Base-by-base conservation (phyloP, 2,797 vertebrate genomes). In the Lutjanus argentimaculatus region DNA sequence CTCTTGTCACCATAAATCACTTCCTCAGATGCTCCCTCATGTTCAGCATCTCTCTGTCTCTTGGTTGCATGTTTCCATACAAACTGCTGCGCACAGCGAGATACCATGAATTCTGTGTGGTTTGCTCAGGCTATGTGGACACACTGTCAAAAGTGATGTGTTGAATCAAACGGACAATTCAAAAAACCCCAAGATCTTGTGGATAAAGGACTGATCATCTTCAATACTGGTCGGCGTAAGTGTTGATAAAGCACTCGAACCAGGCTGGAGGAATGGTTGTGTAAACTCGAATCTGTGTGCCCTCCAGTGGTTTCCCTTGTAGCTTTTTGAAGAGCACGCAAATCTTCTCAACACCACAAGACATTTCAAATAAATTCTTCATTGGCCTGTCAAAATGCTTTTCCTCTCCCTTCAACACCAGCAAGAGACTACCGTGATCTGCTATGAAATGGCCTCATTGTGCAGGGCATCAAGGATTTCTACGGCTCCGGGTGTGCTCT, bases 281-380 rank as follows among this genome's bases (percentile, higher is more conserved):
- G 79, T 71, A 22, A 90, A 89, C 79, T 85, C 53, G 14, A 77
- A 82, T 85, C 67, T 77, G 46, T 52, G 42, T 67, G 69, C 84
- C 75, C 77, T 83, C 77, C 53, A 2, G 71, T 84, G 69, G 88
- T 84, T 79, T 76, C 64, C 70, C 77, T 82, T 75, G 21, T 58
- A 85, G 83, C 74, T 86, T 92, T 92, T 87, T 88, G 82, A 92
- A 87, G 88, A 90, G 84, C 91, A 91, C 83, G 82, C 92, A 91
- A 93, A 94, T 93, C 91, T 93, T 68, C 88, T 88, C 90, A 89
- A 90, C 92, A 93, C 91, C 93, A 83, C 86, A 80, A 94, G 95
- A 95, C 93, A 93, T 93, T 93, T 94, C 91, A 90, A 92, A 95
- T 95, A 90, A 94, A 95, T 95, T 95, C 94, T 95, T 95, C 93